A percentile compares a stretch with the other conserved stretches of the same genome.
phyloP scores from a whole-genome alignment of 2,888 invertebrate genomes.

The Belgica antarctica region DNA sequence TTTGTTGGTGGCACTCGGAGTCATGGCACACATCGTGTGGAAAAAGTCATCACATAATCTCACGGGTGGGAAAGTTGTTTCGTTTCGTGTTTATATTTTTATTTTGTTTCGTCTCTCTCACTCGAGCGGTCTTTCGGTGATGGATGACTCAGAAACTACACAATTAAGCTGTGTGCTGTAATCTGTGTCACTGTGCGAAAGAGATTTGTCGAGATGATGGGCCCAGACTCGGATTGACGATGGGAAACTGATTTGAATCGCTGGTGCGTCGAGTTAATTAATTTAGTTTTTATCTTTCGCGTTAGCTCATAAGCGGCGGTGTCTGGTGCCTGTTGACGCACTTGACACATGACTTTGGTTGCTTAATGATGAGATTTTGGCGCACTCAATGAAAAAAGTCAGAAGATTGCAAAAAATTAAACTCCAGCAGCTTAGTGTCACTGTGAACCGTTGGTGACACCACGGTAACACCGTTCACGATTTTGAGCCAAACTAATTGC shows the following conservation, averaged over 20 bases:
- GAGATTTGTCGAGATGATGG: slow-evolving; percentile 21
- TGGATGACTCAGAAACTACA: slow-evolving; percentile 24
- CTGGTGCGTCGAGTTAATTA: slow-evolving; percentile 32
- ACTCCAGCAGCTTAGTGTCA: background rate
- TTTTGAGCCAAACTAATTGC: no score
- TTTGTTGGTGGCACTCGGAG: background rate
- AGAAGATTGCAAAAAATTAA: background rate
- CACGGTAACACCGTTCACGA: no score
- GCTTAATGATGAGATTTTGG: slow-evolving; percentile 5
- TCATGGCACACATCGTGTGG: slow-evolving; percentile 14
- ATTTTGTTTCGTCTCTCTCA: background rate
- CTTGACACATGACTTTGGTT: background rate
- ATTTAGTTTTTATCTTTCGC: slow-evolving; percentile 26
- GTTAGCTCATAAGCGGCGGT: slow-evolving; percentile 15
- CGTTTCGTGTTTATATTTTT: background rate
- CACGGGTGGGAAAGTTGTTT: slow-evolving; percentile 32
- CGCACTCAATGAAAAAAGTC: background rate
- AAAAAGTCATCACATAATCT: background rate
- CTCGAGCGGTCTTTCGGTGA: no score
- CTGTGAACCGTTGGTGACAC: no score
- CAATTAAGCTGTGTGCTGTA: slow-evolving; percentile 34
- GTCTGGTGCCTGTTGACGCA: background rate
- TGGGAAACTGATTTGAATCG: slow-evolving; percentile 33
- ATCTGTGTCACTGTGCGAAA: slow-evolving; percentile 38
- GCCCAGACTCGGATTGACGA: slow-evolving; percentile 3